These are phyloP conservation scores for Parotia lawesii DNA, from an alignment of 2,113 vertebrate genomes.

Conservation along the genomic window DNA sequence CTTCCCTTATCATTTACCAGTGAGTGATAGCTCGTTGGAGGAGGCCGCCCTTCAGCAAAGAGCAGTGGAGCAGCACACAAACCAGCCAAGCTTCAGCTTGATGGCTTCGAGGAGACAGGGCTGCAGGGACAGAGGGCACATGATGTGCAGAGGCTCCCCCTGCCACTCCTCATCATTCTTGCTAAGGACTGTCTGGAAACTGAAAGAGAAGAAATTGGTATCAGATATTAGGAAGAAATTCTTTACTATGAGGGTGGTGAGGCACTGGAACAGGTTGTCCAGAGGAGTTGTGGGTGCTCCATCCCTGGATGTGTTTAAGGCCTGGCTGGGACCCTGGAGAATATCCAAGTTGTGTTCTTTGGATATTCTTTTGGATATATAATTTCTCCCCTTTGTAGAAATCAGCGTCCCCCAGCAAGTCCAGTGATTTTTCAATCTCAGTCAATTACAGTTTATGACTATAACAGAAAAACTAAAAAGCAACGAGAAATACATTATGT, in stretches of 20 bases:
- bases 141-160: rapidly evolving
- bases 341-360: not conserved
- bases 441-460: not conserved
- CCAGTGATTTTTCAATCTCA: not conserved
- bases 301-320: not conserved
- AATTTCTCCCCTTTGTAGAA: not conserved
- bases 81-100: constrained; percentile 31
- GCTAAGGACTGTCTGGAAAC: not conserved
- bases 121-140: not conserved
- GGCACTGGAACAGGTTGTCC: not conserved
- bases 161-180: not conserved
- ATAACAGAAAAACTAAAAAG: not conserved
- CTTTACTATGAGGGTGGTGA: not conserved
- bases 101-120: not conserved
- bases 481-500: not conserved
- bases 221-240: not conserved
- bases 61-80: constrained; percentile 63
- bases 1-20: constrained; percentile 63
- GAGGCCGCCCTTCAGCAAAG: constrained; percentile 64
- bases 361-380: not conserved
- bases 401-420: not conserved
- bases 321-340: not conserved
- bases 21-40: constrained; percentile 50
- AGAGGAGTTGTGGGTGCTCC: not conserved
- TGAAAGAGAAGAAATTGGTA: not conserved